These are phyloP conservation scores for Anisognathus igniventris DNA, from an alignment of 2,797 vertebrate genomes.

Conservation along the genomic window DNA sequence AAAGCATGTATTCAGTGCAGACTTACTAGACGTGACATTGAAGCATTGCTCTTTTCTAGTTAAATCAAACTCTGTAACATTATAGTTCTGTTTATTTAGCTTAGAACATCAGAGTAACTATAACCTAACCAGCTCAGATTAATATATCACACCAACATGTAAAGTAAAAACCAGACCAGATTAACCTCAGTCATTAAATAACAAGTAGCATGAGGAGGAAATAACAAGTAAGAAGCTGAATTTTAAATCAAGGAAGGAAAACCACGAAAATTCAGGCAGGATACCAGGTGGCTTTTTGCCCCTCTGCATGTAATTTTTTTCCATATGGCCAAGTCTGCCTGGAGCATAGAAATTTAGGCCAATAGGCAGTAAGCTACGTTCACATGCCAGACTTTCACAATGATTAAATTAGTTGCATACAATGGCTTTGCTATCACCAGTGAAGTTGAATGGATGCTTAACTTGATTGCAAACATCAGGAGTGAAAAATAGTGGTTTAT, in stretches of 20 bases:
- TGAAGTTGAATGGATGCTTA: not conserved
- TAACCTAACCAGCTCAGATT: not conserved
- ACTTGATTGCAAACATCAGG: not conserved
- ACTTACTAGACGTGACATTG: not conserved
- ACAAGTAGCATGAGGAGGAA: not conserved
- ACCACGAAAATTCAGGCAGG: not conserved
- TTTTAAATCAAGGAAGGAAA: not conserved
- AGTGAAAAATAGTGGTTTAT: not conserved
- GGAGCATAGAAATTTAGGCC: not conserved
- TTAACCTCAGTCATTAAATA: not conserved
- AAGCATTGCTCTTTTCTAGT: not conserved
- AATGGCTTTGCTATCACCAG: not conserved
- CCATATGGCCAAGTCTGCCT: not conserved
- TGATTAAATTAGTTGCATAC: not conserved
- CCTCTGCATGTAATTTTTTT: accelerated
- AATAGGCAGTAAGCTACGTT: not conserved
- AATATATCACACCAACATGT: not conserved
- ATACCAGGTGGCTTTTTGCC: not conserved
- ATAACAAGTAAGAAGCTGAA: not conserved
- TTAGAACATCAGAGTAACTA: not conserved
- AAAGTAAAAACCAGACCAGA: not conserved
- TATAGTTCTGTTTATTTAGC: not conserved
- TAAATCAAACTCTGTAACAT: not conserved
- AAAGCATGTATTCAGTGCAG: not conserved
- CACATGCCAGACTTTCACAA: not conserved